Conservation (phyloP, 2,888 invertebrate genomes). For the Trissonchulus sp. region DNA sequence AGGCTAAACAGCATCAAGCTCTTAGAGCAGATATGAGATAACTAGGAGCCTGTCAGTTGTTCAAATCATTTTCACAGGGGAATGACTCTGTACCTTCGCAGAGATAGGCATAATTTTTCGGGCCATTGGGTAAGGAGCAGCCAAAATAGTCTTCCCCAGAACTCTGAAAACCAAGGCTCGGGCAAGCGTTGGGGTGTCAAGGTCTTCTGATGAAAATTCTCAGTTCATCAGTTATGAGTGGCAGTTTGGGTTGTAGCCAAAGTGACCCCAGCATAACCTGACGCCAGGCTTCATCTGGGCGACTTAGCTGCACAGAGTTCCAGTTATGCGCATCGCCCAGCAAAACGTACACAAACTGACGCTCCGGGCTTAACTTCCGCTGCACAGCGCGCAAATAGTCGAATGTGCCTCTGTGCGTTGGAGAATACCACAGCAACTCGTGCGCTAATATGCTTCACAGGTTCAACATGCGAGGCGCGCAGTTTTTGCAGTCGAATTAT, state of each 20-base stretch:
- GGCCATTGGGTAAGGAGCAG: conserved; percentile 13
- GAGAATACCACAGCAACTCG: conserved; percentile 46
- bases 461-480: conserved; percentile 32
- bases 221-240: conserved; percentile 42
- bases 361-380: conserved; percentile 35
- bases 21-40: conserved; percentile 45
- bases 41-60: conserved; percentile 39
- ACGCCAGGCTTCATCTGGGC: not conserved
- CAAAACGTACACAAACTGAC: conserved; percentile 41
- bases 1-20: conserved; percentile 43
- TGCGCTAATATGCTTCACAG: conserved; percentile 33
- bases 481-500: conserved; percentile 32
- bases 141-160: conserved; percentile 38
- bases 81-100: conserved; percentile 12
- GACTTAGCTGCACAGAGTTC: conserved; percentile 31
- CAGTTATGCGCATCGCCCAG: conserved; percentile 49
- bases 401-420: conserved; percentile 40
- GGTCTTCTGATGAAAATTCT: conserved; percentile 44
- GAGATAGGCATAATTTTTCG: not conserved
- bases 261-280: conserved; percentile 16
- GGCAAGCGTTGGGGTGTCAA: conserved; percentile 46
- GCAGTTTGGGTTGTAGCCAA: conserved; percentile 25
- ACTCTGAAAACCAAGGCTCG: conserved; percentile 44
- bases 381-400: conserved; percentile 31
- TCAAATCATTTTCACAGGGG: conserved; percentile 34